These are phyloP conservation scores for Cepphus grylle DNA, from an alignment of 2,113 vertebrate species.

Conservation along the genomic window DNA sequence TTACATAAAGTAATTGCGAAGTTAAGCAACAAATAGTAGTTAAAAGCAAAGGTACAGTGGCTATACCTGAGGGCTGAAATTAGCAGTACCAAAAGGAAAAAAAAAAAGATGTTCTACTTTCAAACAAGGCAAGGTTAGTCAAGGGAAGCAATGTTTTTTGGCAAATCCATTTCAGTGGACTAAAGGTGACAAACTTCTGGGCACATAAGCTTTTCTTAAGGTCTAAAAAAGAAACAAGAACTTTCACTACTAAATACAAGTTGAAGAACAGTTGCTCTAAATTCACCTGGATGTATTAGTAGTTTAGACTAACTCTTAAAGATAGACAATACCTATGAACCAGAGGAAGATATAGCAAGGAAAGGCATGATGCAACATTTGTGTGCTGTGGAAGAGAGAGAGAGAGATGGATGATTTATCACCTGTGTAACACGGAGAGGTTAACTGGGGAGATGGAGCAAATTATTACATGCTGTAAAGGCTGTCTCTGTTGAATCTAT, in stretches of 20 bases:
- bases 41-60: neutral
- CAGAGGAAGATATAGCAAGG: neutral
- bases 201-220: neutral
- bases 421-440: neutral
- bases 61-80: neutral
- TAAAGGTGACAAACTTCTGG: neutral
- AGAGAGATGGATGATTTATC: neutral
- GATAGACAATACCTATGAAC: neutral
- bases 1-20: conserved; percentile 15
- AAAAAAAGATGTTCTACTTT: neutral
- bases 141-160: neutral
- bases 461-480: neutral
- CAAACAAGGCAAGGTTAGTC: neutral
- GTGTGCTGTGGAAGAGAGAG: neutral
- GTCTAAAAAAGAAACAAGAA: neutral
- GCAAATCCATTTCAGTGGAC: neutral
- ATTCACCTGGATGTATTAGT: neutral
- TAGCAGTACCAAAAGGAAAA: neutral
- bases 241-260: neutral
- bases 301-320: neutral
- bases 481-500: neutral
- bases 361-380: neutral
- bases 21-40: conserved; percentile 3
- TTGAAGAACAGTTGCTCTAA: neutral
- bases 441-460: neutral